Evolutionary conservation across 2,888 invertebrate species (phyloP).

Genomic region (Dione vanillae): DNA sequence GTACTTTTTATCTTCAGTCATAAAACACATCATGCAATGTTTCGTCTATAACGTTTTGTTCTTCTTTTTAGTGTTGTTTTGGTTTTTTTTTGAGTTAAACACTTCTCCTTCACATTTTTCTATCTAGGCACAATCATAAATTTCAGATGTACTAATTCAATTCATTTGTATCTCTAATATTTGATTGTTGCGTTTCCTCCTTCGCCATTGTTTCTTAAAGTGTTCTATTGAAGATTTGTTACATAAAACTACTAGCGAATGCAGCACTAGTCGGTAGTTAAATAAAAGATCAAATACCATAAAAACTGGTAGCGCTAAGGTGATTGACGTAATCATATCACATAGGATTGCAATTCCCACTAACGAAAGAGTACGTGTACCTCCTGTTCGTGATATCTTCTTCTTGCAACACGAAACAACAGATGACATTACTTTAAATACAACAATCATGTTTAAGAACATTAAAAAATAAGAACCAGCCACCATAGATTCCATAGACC

Average conservation of each 20-base stretch:
- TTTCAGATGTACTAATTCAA: background rate
- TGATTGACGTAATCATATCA: conserved; percentile 35
- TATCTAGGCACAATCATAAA: too few relatives aligned
- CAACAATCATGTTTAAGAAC: conserved; percentile 37
- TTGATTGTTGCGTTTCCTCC: conserved; percentile 22
- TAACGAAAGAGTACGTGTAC: conserved; percentile 25
- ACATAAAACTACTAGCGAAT: conserved; percentile 42
- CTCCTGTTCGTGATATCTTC: conserved; percentile 27
- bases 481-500: background rate
- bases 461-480: conserved; percentile 35
- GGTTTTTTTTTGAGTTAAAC: too few relatives aligned
- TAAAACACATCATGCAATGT: too few relatives aligned
- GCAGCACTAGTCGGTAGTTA: conserved; percentile 39
- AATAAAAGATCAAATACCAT: conserved; percentile 5
- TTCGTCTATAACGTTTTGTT: too few relatives aligned
- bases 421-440: conserved; percentile 36
- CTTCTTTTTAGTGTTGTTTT: too few relatives aligned
- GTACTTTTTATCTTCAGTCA: too few relatives aligned
- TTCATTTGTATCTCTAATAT: conserved; percentile 1
- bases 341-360: conserved; percentile 44
- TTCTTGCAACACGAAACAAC: conserved; percentile 36
- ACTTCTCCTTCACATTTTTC: too few relatives aligned
- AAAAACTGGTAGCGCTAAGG: background rate
- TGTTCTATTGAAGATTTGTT: conserved; percentile 46
- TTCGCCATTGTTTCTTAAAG: conserved; percentile 39